Conservation (phyloP, 2,797 vertebrate genomes). For the Brachyalestes nurse region DNA sequence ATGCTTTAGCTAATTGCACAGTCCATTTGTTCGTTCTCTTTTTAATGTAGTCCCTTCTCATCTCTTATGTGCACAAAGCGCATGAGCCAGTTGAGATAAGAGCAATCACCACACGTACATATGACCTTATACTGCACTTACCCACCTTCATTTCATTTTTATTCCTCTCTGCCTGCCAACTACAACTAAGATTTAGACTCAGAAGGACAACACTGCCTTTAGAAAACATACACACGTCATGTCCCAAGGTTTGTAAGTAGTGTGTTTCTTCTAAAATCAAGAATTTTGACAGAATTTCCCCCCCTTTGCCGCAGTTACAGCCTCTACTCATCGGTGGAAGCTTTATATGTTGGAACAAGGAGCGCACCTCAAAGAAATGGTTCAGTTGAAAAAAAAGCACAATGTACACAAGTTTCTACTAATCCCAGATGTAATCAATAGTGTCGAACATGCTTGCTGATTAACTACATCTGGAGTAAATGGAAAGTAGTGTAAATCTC, state of each 20-base stretch:
- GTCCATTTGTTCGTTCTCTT: slow-evolving; percentile 58
- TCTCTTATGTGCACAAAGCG: slow-evolving; percentile 53
- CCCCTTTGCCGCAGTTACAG: background rate
- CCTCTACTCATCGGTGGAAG: background rate
- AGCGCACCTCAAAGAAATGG: background rate
- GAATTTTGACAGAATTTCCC: background rate
- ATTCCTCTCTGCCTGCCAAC: background rate
- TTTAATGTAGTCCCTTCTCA: slow-evolving; percentile 55
- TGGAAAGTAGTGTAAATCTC: no score
- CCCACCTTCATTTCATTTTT: background rate
- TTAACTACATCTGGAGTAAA: no score
- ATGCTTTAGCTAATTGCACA: slow-evolving; percentile 70
- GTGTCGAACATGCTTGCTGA: no score
- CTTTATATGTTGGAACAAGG: background rate
- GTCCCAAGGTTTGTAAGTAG: background rate
- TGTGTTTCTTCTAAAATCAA: background rate
- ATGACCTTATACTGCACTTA: background rate
- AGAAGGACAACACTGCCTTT: background rate
- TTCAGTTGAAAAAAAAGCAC: background rate
- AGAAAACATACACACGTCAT: background rate
- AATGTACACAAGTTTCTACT: background rate
- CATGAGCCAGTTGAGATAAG: background rate
- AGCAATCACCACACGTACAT: background rate
- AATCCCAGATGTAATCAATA: no score
- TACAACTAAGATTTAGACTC: background rate